These are phyloP conservation scores for Diorhabda carinulata DNA, from an alignment of 1,140 invertebrate species.

Conservation along the genomic window DNA sequence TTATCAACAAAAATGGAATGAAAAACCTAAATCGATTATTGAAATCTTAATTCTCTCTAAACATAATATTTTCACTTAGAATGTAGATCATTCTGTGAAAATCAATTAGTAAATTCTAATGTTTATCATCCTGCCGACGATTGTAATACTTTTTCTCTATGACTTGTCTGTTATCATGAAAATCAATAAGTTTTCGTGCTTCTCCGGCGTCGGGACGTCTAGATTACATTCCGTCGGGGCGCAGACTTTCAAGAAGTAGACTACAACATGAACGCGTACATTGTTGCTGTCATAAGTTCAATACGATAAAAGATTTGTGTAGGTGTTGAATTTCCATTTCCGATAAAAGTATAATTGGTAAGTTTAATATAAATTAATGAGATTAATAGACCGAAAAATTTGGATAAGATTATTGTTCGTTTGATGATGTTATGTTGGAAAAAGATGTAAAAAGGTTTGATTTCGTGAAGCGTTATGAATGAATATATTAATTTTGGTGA, in stretches of 20 bases:
- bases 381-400: background rate
- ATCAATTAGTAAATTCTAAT: too few relatives aligned
- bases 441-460: too few relatives aligned
- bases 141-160: background rate
- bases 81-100: too few relatives aligned
- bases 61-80: too few relatives aligned
- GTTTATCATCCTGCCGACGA: too few relatives aligned
- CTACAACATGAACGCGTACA: background rate
- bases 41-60: too few relatives aligned
- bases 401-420: background rate
- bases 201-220: conserved; percentile 6
- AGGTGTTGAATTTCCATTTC: background rate
- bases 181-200: conserved; percentile 8
- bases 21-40: too few relatives aligned
- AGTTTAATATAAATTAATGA: background rate
- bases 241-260: background rate
- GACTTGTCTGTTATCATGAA: background rate
- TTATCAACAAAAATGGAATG: too few relatives aligned
- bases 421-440: background rate
- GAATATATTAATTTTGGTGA: too few relatives aligned
- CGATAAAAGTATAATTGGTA: background rate
- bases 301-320: background rate
- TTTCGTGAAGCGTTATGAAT: too few relatives aligned
- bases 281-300: background rate
- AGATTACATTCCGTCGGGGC: background rate